Base-by-base conservation (phyloP, 2,113 vertebrate species). In the Dasypus novemcinctus region DNA sequence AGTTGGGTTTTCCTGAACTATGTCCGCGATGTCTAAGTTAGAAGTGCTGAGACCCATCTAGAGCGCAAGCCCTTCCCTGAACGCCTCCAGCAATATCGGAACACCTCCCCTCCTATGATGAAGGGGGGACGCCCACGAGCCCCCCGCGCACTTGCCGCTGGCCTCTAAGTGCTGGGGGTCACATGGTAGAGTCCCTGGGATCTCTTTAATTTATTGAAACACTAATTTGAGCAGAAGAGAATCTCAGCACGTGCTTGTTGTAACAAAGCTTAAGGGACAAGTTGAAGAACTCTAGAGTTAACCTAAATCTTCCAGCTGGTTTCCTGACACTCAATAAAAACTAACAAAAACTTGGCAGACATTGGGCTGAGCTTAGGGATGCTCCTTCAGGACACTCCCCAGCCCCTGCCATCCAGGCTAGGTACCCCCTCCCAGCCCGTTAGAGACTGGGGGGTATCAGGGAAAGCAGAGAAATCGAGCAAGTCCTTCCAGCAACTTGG, bases 371-470 rank as follows among this genome's bases (percentile, higher is more conserved):
- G n/a, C 33, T 75, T 27, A 25, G 20, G 23, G 14, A 2, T 25
- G 27, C 57, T 33, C 12, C 54, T n/a, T 46, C 11, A 43, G 82
- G 71, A 23, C 10, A 27, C 13, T 25, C 23, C 43, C 31, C 36
- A 5, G 25, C 1, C 0, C 20, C 25, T 71, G 68, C 49, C 21
- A 10, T 11, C 29, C 4, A 33, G 17, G 49, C 27, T 38, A 25
- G 64, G 13, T 38, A 11, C 8, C 78, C 2, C 46, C n/a, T 9
- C 9, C 68, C 92, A 38, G 63, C 25, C 81, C 57, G 13, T 10
- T 31, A 61, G 5, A 49, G 12, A n/a, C 15, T 0, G 1, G 27
- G 75, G 0, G 12, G 10, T 1, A 2, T 64, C 82, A 43, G 31
- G 68, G 12, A 43, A 66, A 59, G 46, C 14, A 36, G 27, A 69